Conservation (phyloP, 2,888 invertebrate genomes). For the Erebia ligea region DNA sequence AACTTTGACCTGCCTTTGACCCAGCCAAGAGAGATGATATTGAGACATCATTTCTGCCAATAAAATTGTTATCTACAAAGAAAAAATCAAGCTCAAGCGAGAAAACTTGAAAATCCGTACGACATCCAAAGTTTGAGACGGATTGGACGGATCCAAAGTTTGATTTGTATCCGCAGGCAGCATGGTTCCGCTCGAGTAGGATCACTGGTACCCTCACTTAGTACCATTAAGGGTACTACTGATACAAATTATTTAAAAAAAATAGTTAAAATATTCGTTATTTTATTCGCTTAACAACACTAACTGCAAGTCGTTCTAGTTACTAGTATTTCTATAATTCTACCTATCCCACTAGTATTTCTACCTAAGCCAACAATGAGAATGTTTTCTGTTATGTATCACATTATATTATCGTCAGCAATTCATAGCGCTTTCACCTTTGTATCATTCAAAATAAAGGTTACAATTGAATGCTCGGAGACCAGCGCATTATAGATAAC, state of each 20-base stretch:
- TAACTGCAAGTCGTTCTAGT: slow-evolving; percentile 47
- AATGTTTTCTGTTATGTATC: slow-evolving; percentile 33
- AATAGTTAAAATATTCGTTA: too few relatives aligned
- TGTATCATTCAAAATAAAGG: not conserved
- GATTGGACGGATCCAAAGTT: slow-evolving; percentile 60
- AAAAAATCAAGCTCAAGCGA: slow-evolving; percentile 3
- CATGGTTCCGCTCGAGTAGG: slow-evolving; percentile 56
- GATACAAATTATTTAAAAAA: too few relatives aligned
- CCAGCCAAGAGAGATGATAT: not conserved
- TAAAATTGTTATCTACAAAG: not conserved
- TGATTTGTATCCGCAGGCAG: slow-evolving; percentile 56
- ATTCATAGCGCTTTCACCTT: slow-evolving; percentile 17
- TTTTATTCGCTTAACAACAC: slow-evolving; percentile 46
- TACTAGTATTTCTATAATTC: not conserved
- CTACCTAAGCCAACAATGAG: slow-evolving; percentile 29
- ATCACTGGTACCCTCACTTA: too few relatives aligned
- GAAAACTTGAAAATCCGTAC: slow-evolving; percentile 37
- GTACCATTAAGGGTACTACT: too few relatives aligned
- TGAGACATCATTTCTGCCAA: not conserved
- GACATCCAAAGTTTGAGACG: slow-evolving; percentile 34
- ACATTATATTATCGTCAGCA: slow-evolving; percentile 30
- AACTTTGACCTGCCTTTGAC: too few relatives aligned
- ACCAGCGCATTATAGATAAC: slow-evolving; percentile 25
- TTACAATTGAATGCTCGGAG: not conserved
- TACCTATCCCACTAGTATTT: slow-evolving; percentile 4